Conservation (phyloP, 2,888 invertebrate species). For the Tupiocoris notatus region DNA sequence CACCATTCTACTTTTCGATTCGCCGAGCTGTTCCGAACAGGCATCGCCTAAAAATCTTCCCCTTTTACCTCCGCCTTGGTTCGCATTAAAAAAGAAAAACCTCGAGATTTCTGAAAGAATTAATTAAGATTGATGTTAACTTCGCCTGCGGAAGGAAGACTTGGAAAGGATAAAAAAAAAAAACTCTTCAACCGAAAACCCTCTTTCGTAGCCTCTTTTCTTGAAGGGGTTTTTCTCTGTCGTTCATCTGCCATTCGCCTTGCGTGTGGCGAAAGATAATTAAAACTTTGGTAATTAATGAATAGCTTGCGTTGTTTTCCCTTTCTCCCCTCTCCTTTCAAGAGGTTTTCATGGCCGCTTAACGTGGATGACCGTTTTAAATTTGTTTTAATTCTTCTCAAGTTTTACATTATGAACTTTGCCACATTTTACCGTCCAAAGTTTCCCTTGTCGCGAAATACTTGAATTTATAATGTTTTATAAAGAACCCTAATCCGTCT, state of each 20-base stretch:
- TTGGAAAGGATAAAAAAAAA: conserved; percentile 21
- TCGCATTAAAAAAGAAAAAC: conserved; percentile 36
- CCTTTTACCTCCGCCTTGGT: conserved; percentile 8
- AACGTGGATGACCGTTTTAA: conserved; percentile 33
- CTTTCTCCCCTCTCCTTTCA: conserved; percentile 9
- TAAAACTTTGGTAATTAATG: conserved; percentile 47
- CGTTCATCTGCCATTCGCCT: background rate
- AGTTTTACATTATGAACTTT: conserved; percentile 14
- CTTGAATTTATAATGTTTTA: background rate
- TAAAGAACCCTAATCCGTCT: background rate
- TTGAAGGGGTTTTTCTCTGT: background rate
- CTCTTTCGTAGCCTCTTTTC: background rate
- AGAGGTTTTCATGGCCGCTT: conserved; percentile 34
- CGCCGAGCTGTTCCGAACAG: conserved; percentile 44
- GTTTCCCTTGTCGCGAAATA: background rate
- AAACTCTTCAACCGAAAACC: background rate
- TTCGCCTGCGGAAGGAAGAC: conserved; percentile 20
- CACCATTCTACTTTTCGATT: conserved; percentile 42
- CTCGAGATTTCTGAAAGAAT: conserved; percentile 45
- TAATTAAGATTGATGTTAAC: conserved; percentile 48
- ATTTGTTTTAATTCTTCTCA: conserved; percentile 25
- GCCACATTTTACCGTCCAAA: background rate
- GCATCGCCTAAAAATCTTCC: conserved; percentile 22
- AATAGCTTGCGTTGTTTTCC: conserved; percentile 30
- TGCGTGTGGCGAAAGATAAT: conserved; percentile 46